phyloP scores from a whole-genome alignment of 2,797 vertebrate genomes.

The Distichodus sexfasciatus region DNA sequence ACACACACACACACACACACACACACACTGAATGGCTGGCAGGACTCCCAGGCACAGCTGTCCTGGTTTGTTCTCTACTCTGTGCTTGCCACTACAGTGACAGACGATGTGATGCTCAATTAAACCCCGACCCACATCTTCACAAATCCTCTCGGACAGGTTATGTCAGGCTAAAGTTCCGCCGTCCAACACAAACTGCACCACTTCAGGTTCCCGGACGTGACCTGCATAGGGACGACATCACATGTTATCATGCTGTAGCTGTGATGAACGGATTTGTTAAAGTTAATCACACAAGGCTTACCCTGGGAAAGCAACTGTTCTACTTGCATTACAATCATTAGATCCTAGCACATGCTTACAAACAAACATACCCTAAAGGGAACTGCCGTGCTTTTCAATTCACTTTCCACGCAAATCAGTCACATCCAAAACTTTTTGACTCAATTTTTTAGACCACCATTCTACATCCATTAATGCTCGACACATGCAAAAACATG shows the following conservation, averaged over 20 bases:
- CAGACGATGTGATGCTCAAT: conserved; percentile 61
- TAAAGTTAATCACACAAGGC: background rate
- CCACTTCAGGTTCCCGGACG: background rate
- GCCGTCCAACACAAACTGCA: background rate
- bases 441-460: background rate
- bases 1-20: background rate
- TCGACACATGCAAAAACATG: no score
- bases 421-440: background rate
- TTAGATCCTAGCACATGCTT: background rate
- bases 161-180: conserved; percentile 6
- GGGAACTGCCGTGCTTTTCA: background rate
- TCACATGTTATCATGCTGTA: background rate
- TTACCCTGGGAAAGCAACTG: background rate
- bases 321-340: background rate
- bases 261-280: background rate
- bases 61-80: conserved; percentile 44
- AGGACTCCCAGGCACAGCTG: conserved; percentile 24
- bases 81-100: conserved; percentile 17
- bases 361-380: background rate
- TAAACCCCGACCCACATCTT: conserved; percentile 71
- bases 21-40: conserved; percentile 19
- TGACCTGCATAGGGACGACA: background rate
- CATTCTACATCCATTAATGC: background rate
- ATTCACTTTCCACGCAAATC: background rate
- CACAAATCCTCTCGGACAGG: conserved; percentile 2